phyloP scores from a whole-genome alignment of 2,888 invertebrate genomes.

The Stenchaetothrips biformis region DNA sequence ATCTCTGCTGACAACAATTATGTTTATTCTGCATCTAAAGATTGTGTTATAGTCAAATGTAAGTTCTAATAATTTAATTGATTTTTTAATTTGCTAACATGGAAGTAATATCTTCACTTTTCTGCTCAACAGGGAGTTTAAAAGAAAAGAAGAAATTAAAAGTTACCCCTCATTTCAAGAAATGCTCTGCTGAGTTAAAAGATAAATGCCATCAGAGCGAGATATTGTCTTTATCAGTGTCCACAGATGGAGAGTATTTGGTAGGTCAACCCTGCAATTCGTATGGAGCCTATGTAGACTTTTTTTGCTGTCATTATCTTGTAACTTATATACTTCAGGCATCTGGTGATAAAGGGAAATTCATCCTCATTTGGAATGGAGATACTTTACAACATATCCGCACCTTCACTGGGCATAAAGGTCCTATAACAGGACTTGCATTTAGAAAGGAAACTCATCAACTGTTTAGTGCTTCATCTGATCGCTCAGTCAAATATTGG shows the following conservation, averaged over 20 bases:
- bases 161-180: conserved; percentile 34
- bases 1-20: conserved; percentile 66
- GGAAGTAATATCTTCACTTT: conserved; percentile 33
- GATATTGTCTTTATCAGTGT: conserved; percentile 65
- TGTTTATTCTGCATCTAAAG: conserved; percentile 82
- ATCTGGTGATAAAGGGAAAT: conserved; percentile 59
- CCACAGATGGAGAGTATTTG: conserved; percentile 76
- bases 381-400: conserved; percentile 68
- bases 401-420: conserved; percentile 75
- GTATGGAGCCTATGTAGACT: conserved; percentile 44
- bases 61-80: neutral
- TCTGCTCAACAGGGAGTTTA: neutral
- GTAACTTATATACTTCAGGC: conserved; percentile 47
- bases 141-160: conserved; percentile 32
- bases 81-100: conserved; percentile 33
- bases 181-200: conserved; percentile 41
- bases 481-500: conserved; percentile 88
- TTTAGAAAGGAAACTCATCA: conserved; percentile 83
- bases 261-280: conserved; percentile 44
- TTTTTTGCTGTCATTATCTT: conserved; percentile 40
- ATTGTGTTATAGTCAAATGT: conserved; percentile 79
- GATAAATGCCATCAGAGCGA: conserved; percentile 42
- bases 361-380: conserved; percentile 81
- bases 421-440: conserved; percentile 66
- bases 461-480: conserved; percentile 60